Base-by-base conservation (phyloP, 2,888 invertebrate genomes). In the Euproctis similis region DNA sequence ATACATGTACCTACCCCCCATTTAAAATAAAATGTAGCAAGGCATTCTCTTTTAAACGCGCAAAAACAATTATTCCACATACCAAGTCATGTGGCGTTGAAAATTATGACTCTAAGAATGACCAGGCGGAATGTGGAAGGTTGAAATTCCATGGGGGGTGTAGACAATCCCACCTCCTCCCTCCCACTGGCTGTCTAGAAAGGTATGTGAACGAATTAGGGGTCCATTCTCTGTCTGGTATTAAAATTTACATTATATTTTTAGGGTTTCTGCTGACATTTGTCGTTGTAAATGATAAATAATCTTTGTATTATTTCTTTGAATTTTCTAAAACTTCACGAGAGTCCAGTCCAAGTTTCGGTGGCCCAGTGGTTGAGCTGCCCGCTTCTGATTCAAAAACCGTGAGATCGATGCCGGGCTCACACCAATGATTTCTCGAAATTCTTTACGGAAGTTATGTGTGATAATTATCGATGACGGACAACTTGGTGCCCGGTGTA, bases 71-170 rank as follows among this genome's bases (percentile, higher is more conserved):
- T 70, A 62, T 59, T 51, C 39, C 51, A 52, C 58, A 60, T 55
- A 52, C 53, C 53, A 37, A 31, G 47, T 56, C 56, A 58, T 55
- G 61, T 59, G 57, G 43, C 50, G 38, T 52, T 42, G 39, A 59
- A 62, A 76, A 72, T 76, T 77, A 80, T 80, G 77, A 78, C 57
- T 71, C 63, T 30, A 56, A 57, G 72, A 70, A 82, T 82, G 84
- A 82, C 82, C 81, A 77, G 41, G 82, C 77, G 72, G 76, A 75
- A 80, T 78, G 69, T 58, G 49, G 53, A 62, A 68, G 69, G 50
- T 60, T 68, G 46, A 63, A 69, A 75, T 75, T 73, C 73, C 57
- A 47, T 41, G 34, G 36, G 37, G 48, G 48, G 51, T 43, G 41
- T 50, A 30, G 28, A 23, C 31, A 24, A 28, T 29, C 34, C 36